These are phyloP conservation scores for Taeniopygia guttata DNA, from an alignment of 2,797 vertebrate genomes.

Conservation along the genomic window DNA sequence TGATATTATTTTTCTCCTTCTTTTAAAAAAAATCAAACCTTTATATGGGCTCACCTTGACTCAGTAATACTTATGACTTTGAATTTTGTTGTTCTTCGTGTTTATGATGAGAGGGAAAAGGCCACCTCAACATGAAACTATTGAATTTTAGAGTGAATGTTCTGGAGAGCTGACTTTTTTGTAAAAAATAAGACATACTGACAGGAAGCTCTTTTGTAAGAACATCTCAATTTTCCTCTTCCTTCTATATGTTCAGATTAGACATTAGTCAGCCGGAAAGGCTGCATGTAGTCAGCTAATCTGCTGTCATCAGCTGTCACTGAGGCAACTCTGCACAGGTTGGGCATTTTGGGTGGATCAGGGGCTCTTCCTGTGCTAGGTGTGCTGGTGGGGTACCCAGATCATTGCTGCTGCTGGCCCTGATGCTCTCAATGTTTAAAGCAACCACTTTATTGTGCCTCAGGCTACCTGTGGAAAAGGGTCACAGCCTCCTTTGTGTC, in stretches of 20 bases:
- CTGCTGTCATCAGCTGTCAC: not conserved
- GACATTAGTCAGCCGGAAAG: not conserved
- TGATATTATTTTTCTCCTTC: not conserved
- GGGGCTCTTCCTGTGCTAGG: not conserved
- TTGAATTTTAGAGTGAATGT: not conserved
- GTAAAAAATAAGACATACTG: not conserved
- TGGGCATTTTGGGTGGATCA: not conserved
- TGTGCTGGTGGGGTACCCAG: not conserved
- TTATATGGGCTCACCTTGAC: not conserved
- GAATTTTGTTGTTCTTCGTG: not conserved
- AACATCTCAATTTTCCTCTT: not conserved
- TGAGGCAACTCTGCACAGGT: not conserved
- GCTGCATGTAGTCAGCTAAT: not conserved
- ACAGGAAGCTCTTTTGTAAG: not conserved
- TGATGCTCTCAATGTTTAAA: not conserved
- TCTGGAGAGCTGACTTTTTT: not conserved
- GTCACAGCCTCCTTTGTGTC: not conserved
- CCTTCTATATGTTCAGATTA: not conserved
- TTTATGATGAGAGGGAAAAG: not conserved
- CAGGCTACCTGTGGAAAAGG: not conserved
- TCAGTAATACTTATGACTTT: not conserved
- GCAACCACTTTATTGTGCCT: not conserved
- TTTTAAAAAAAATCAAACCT: conserved; percentile 7
- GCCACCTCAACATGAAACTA: not conserved
- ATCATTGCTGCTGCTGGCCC: not conserved